Percentiles rank a stretch among this genome's conserved stretches.
These are phyloP conservation scores for Ameiurus melas DNA, from an alignment of 2,113 vertebrate genomes.

Conservation along the genomic window DNA sequence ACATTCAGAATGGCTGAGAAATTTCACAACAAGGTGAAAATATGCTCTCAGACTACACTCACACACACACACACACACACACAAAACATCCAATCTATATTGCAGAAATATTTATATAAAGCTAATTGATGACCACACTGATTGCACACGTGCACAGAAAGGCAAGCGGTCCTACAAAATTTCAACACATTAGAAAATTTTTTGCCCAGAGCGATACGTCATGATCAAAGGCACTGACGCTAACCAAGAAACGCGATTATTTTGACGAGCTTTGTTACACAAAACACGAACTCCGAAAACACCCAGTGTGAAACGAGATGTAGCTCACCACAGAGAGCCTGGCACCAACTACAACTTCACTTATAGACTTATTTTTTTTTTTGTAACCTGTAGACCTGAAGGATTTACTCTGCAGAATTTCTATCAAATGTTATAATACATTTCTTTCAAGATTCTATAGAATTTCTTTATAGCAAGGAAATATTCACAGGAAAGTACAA, in stretches of 20 bases:
- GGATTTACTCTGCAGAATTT: neutral
- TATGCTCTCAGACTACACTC: slow-evolving; percentile 43
- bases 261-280: neutral
- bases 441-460: neutral
- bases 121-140: neutral
- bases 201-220: slow-evolving; percentile 15
- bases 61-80: slow-evolving; percentile 21
- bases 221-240: slow-evolving; percentile 20
- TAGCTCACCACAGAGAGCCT: neutral
- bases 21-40: slow-evolving; percentile 70
- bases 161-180: neutral
- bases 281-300: neutral
- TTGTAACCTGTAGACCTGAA: neutral
- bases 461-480: neutral
- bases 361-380: neutral
- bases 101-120: neutral
- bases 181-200: neutral
- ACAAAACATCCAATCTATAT: neutral
- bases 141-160: neutral
- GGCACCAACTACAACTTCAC: neutral
- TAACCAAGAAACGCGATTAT: slow-evolving; percentile 18
- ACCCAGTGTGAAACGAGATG: neutral
- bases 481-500: too few relatives aligned
- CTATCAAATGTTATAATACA: neutral
- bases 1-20: slow-evolving; percentile 65